These are phyloP conservation scores for Philypnodon macrostomus DNA, from an alignment of 2,797 vertebrate species.

Conservation along the genomic window DNA sequence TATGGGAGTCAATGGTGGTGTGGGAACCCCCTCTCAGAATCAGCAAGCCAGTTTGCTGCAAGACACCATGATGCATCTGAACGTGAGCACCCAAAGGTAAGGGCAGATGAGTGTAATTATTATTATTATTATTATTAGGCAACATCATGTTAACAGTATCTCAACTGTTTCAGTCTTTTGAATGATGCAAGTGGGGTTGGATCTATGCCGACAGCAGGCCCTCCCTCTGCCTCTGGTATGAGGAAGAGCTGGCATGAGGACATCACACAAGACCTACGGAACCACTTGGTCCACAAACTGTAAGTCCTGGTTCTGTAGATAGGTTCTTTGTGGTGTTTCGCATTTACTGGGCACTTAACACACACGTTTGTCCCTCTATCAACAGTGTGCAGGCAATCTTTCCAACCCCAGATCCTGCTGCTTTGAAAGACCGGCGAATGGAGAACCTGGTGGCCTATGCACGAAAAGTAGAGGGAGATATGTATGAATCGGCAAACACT, in stretches of 20 bases:
- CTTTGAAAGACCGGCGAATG: slow-evolving; percentile 95
- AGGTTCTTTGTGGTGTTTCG: too few relatives aligned
- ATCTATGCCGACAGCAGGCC: slow-evolving; percentile 87
- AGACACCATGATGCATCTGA: slow-evolving; percentile 92
- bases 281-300: slow-evolving; percentile 95
- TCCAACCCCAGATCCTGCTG: slow-evolving; percentile 95
- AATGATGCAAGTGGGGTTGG: slow-evolving; percentile 86
- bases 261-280: slow-evolving; percentile 93
- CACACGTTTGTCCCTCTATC: not conserved
- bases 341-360: not conserved
- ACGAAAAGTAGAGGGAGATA: slow-evolving; percentile 96
- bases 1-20: slow-evolving; percentile 93
- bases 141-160: not conserved
- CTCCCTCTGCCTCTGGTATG: slow-evolving; percentile 87
- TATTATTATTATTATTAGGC: not conserved
- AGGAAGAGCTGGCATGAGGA: slow-evolving; percentile 95
- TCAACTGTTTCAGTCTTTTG: slow-evolving; percentile 75
- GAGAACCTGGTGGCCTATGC: slow-evolving; percentile 96
- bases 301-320: slow-evolving; percentile 61
- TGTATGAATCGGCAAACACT: slow-evolving; percentile 97
- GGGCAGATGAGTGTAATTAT: slow-evolving; percentile 29
- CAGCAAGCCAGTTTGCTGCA: slow-evolving; percentile 84
- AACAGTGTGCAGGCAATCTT: slow-evolving; percentile 94
- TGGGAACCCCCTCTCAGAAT: slow-evolving; percentile 77
- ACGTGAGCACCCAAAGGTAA: slow-evolving; percentile 90